A percentile compares a stretch with the other conserved stretches of the same genome.
Evolutionary conservation across 2,888 invertebrate genomes (phyloP).

Genomic region (Rhopalosiphum nymphaeae): DNA sequence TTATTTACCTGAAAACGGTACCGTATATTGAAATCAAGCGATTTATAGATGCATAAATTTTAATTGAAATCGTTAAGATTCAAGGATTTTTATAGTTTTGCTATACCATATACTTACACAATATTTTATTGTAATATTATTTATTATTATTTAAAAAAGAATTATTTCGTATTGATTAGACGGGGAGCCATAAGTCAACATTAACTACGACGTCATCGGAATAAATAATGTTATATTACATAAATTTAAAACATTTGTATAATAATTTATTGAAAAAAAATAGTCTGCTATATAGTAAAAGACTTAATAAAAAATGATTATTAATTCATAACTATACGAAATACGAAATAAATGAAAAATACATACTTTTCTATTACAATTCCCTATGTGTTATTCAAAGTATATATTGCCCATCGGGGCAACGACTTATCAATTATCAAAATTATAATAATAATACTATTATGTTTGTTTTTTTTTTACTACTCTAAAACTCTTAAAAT

Average conservation of each 20-base stretch:
- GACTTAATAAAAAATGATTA: not conserved
- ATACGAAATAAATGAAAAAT: not conserved
- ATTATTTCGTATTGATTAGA: not conserved
- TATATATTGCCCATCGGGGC: too few species aligned
- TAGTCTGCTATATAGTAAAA: not conserved
- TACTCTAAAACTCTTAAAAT: not conserved
- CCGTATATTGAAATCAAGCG: not conserved
- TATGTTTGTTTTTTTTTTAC: not conserved
- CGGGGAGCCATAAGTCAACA: not conserved
- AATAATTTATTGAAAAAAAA: not conserved
- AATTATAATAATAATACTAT: too few species aligned
- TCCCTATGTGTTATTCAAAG: not conserved
- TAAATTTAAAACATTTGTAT: not conserved
- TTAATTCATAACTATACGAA: not conserved
- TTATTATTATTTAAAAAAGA: not conserved
- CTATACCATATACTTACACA: not conserved
- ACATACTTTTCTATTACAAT: not conserved
- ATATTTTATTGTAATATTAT: not conserved
- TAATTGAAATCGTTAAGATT: not conserved
- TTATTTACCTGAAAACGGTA: not conserved
- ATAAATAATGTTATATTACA: not conserved
- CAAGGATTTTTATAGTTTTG: not conserved
- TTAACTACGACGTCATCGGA: not conserved
- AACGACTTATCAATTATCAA: not conserved
- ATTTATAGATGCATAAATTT: not conserved